Evolutionary conservation across 2,113 vertebrate species (phyloP), one percentile per base, ranked within the genome.

Genomic region (Corythoichthys haematopterus): DNA sequence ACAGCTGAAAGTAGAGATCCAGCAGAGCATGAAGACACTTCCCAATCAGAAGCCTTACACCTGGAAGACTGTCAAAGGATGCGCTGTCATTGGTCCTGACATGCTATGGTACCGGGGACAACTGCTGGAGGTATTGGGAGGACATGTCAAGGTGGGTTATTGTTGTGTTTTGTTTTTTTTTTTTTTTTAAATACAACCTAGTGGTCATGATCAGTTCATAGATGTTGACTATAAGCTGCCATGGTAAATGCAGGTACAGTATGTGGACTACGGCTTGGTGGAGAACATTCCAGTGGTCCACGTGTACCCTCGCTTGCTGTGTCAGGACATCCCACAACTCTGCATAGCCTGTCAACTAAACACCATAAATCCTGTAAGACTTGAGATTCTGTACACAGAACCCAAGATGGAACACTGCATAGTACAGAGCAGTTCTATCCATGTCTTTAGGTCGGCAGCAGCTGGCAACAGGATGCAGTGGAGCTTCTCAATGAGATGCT

Each of bases 281-380:
- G 96, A 98, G 86, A 94, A 85, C 84, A 94, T 98, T 81, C 95
- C 92, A 7, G 92, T 90, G 50, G 95, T 94, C 72, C 94, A 98
- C 55, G 90, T 96, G 48, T 95, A 94, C 61, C 95, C 97, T 16
- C 84, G 83, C 68, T 88, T 94, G 12, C 84, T 94, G 8, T 95
- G 92, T 85, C 88, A 90, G 1, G 84, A 88, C 40, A 86, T 90
- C 70, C 93, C 96, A 68, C 93, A 94, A 4, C 94, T 97, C 66
- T 95, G 93, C 77, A 83, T 97, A 50, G 93, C 94, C 0, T 98
- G 94, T 83, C 88, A 94, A 69, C 92, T 99, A 52, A 83, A 90
- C 80, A 87, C 89, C 70, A 85, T 92, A 6, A 62, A 81, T 52
- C 94, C 95, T 62, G 97, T 99, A 78, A 84, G 86, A 59, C 20